Percentiles rank a stretch among this genome's conserved stretches.
Evolutionary conservation across 2,797 vertebrate species (phyloP).

Genomic region (Parauchenoglanis punctatus): DNA sequence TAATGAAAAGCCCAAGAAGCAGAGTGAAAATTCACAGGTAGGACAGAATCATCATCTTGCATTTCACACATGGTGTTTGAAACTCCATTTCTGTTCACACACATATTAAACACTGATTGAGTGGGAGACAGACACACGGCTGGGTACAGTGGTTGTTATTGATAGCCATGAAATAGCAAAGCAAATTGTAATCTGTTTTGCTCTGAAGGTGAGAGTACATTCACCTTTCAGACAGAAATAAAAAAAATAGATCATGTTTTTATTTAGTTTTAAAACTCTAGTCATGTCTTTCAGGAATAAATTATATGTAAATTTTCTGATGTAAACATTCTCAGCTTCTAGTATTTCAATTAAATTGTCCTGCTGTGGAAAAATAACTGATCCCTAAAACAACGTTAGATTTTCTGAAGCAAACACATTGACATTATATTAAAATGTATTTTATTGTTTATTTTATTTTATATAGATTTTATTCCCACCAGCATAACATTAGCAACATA

Average conservation of each 20-base stretch:
- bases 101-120: slow-evolving; percentile 21
- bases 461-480: not conserved
- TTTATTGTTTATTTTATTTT: not conserved
- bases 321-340: not conserved
- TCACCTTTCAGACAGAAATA: not conserved
- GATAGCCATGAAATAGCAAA: slow-evolving; percentile 35
- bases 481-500: not conserved
- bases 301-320: not conserved
- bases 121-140: not conserved
- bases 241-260: not conserved
- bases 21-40: slow-evolving; percentile 17
- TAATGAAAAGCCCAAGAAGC: slow-evolving; percentile 38
- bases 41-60: slow-evolving; percentile 25
- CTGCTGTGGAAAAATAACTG: not conserved
- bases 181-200: slow-evolving; percentile 27
- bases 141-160: slow-evolving; percentile 21
- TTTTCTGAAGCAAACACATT: not conserved
- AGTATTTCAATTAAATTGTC: not conserved
- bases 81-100: slow-evolving; percentile 22
- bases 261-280: not conserved
- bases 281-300: not conserved
- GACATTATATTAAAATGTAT: not conserved
- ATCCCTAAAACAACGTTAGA: not conserved
- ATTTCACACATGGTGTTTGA: slow-evolving; percentile 32
- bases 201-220: slow-evolving; percentile 28